Evolutionary conservation across 92 coral and sea anemone genomes (phyloP).

Genomic region (Parazoanthus darwini): DNA sequence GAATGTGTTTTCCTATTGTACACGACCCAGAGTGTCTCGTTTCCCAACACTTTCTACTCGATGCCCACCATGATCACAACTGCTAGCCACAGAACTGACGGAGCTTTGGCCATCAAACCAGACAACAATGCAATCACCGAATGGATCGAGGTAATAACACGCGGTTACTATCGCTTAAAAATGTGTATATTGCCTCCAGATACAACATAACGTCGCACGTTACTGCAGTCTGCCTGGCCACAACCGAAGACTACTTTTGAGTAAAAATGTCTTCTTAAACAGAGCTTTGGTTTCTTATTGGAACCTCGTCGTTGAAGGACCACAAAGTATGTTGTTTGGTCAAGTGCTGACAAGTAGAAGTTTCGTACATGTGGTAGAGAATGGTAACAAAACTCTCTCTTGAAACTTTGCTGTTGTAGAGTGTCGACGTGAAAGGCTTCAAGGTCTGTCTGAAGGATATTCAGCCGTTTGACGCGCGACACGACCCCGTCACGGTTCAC

Average conservation of each 20-base stretch:
- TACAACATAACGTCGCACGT: no score
- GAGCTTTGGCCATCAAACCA: slow-evolving; percentile 55
- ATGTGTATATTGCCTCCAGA: no score
- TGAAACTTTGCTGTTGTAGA: background rate
- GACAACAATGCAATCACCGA: slow-evolving; percentile 74
- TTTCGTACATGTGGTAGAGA: no score
- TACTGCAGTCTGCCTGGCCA: slow-evolving; percentile 45
- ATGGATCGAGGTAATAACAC: slow-evolving; percentile 59
- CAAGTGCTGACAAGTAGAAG: background rate
- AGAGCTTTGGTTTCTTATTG: no score
- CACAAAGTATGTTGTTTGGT: no score
- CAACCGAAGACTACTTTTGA: no score
- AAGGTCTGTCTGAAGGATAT: slow-evolving; percentile 74
- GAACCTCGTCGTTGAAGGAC: slow-evolving; percentile 50
- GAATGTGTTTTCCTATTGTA: background rate
- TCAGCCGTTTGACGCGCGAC: slow-evolving; percentile 67
- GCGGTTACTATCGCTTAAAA: no score
- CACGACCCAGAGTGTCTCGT: slow-evolving; percentile 49
- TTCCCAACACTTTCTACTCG: slow-evolving; percentile 57
- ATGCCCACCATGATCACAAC: slow-evolving; percentile 75
- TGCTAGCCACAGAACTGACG: slow-evolving; percentile 58
- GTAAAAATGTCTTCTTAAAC: no score
- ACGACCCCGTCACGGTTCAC: slow-evolving; percentile 70
- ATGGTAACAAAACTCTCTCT: background rate
- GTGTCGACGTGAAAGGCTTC: slow-evolving; percentile 30